Evolutionary conservation across 2,113 vertebrate species (phyloP).

Genomic region (Campylomormyrus tamandua): DNA sequence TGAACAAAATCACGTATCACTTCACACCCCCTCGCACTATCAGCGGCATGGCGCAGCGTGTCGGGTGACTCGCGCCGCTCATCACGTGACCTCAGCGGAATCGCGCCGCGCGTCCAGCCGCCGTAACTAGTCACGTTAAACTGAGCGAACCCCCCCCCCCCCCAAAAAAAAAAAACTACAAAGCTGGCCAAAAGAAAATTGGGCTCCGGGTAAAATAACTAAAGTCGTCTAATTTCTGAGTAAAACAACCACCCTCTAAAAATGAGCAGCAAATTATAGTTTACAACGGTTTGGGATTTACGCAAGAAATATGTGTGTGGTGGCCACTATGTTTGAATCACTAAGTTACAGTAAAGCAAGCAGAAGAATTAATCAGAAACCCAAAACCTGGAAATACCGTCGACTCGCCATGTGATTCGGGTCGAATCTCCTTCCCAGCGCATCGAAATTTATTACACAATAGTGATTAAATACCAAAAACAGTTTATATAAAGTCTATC

Average conservation of each 20-base stretch:
- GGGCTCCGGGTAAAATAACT: not conserved
- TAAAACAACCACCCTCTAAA: not conserved
- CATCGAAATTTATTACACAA: not conserved
- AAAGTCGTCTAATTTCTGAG: not conserved
- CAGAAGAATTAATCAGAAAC: not conserved
- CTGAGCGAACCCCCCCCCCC: not conserved
- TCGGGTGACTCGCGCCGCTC: not conserved
- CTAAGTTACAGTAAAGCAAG: not conserved
- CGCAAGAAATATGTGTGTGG: not conserved
- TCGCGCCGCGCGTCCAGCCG: not conserved
- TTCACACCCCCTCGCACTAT: not conserved
- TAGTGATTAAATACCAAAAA: not conserved
- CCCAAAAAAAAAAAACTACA: not conserved
- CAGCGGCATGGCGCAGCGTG: not conserved
- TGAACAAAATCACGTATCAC: not conserved
- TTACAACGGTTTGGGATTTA: not conserved
- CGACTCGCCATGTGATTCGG: not conserved
- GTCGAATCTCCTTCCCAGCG: not conserved
- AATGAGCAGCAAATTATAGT: not conserved
- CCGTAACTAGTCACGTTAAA: not conserved
- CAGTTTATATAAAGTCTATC: not conserved
- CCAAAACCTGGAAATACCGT: not conserved
- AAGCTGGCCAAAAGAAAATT: not conserved
- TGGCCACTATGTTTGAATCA: not conserved
- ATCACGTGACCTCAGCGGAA: not conserved